phyloP scores from a whole-genome alignment of 2,797 vertebrate species.

The Bradypus variegatus region DNA sequence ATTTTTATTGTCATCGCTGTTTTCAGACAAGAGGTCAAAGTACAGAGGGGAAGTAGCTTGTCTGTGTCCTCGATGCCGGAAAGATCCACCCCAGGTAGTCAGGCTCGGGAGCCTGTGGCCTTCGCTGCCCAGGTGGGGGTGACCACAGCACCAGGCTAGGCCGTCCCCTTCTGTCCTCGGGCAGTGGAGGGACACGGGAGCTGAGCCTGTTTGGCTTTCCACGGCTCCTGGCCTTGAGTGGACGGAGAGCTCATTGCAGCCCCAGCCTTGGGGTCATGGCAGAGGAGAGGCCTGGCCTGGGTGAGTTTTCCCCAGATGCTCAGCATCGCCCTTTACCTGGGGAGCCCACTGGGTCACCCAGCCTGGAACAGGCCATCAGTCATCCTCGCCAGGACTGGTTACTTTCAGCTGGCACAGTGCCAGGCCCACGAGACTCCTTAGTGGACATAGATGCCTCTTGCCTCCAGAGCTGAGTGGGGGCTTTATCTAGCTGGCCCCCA shows the following conservation, averaged over 20 bases:
- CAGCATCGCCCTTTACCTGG: background rate
- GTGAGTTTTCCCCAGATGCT: background rate
- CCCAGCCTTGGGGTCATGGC: no score
- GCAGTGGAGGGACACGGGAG: fast-evolving
- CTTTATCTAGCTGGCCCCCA: no score
- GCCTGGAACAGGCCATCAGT: fast-evolving
- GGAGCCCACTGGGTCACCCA: background rate
- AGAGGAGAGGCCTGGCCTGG: background rate
- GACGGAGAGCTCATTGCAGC: background rate
- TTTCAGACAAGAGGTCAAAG: background rate
- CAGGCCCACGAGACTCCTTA: background rate
- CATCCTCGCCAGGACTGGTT: background rate
- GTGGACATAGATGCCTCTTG: fast-evolving
- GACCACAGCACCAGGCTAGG: background rate
- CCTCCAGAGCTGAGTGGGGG: fast-evolving
- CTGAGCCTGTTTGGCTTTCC: no score
- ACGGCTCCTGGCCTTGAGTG: no score
- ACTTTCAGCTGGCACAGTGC: fast-evolving
- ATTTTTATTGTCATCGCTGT: fast-evolving
- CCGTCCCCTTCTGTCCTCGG: fast-evolving
- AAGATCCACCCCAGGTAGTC: no score
- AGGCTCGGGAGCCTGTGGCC: background rate
- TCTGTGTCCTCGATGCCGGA: background rate
- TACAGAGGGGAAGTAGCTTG: no score
- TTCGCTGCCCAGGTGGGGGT: fast-evolving